Base-by-base conservation (phyloP, 92 coral and sea anemone genomes). In the Porites divaricata region DNA sequence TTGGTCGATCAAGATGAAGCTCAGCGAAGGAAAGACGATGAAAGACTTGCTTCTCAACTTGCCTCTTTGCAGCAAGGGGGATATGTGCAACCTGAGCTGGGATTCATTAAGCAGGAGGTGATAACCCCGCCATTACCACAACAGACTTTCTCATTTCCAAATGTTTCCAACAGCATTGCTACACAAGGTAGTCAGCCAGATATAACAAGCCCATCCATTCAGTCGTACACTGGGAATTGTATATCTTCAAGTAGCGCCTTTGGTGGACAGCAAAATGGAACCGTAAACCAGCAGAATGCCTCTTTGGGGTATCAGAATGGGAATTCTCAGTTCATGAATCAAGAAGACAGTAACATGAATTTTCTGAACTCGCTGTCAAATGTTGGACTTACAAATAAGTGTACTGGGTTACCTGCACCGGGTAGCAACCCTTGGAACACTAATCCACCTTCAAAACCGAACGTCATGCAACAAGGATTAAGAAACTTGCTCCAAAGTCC, bases 51-150 rank as follows among this genome's bases (percentile, higher is more conserved):
- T 9, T 16, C 67, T 28, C 58, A 9, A 41, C 66, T 84, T 28
- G 81, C 75, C 16, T 16, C 67, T 67, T 45, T 75, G n/a, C 88
- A 75, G 24, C 82, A 84, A 25, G 61, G 51, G 73, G 86, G 72
- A 1, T 51, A 45, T 9, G 49, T 49, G 16, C 79, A 82, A 24
- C n/a, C 75, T 9, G 86, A 72, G 14, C 26, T 59, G 0, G 59
- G 59, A 41, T 35, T 72, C 17, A 88, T 91, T 23, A 91, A 91
- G 53, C 95, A 88, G 75, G 95, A 91, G 15, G 95, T 85, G 23
- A 88, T 91, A 2, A 91, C 95, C 2, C 95, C 95, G 6, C 88
- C 95, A 3, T 15, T 88, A n/a, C 63, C 88, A 24, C 87, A 91
- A 14, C 76, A 90, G 45, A 57, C 89, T 1, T 63, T 67, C 57